These are phyloP conservation scores for Campylomormyrus tamandua DNA, from an alignment of 2,113 vertebrate species.

Conservation along the genomic window DNA sequence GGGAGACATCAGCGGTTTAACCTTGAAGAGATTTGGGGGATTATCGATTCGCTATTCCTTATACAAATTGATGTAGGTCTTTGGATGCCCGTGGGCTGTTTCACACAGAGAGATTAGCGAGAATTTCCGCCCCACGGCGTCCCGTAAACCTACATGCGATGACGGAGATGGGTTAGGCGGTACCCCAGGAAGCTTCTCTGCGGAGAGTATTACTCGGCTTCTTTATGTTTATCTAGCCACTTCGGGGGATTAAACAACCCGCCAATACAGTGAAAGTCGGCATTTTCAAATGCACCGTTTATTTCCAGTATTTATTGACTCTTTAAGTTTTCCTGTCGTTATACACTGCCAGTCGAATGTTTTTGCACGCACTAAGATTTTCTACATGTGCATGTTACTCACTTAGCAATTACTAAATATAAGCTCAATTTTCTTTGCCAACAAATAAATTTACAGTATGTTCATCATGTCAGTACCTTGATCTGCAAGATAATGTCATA, in stretches of 20 bases:
- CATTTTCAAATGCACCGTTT: neutral
- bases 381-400: too few relatives aligned
- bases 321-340: neutral
- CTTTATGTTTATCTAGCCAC: neutral
- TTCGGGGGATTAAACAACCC: neutral
- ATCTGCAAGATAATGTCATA: too few relatives aligned
- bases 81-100: constrained; percentile 48
- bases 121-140: constrained; percentile 32
- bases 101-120: constrained; percentile 44
- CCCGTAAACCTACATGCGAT: neutral
- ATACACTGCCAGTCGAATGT: too few relatives aligned
- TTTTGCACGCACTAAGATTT: too few relatives aligned
- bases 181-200: neutral
- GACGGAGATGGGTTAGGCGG: neutral
- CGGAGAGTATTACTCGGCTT: neutral
- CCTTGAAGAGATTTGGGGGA: constrained; percentile 23
- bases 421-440: too few relatives aligned
- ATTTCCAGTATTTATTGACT: neutral
- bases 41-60: constrained; percentile 44
- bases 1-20: constrained; percentile 17
- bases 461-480: too few relatives aligned
- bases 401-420: too few relatives aligned
- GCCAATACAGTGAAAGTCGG: neutral
- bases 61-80: constrained; percentile 52
- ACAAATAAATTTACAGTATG: too few relatives aligned